Percentiles rank a stretch among this genome's conserved stretches.
phyloP scores from a whole-genome alignment of 2,888 invertebrate species.

The Lycophotia porphyrea region DNA sequence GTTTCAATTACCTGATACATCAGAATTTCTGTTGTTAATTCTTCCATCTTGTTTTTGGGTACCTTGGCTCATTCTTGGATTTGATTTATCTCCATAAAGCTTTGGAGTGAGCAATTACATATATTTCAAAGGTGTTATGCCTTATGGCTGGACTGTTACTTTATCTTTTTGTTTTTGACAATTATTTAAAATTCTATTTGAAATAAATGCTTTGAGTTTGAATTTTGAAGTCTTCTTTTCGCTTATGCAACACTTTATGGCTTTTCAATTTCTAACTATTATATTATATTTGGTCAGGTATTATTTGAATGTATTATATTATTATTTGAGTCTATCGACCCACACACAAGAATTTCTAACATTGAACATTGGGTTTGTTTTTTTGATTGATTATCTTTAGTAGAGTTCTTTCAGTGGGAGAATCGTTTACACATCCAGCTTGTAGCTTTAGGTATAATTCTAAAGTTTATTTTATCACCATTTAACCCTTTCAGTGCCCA shows the following conservation, averaged over 20 bases:
- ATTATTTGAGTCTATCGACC: no score
- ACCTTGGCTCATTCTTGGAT: neutral
- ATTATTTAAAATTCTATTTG: no score
- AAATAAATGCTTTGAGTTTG: neutral
- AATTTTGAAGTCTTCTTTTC: neutral
- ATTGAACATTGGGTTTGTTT: neutral
- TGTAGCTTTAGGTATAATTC: neutral
- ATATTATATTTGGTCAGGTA: no score
- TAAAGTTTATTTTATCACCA: neutral
- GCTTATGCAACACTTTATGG: neutral
- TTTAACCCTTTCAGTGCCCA: no score
- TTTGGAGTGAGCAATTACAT: neutral
- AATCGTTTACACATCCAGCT: neutral
- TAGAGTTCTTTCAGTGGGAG: neutral
- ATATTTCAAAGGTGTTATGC: neutral
- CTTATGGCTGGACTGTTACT: neutral
- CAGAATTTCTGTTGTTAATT: slow-evolving; percentile 12
- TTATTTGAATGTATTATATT: no score
- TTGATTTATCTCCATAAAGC: neutral
- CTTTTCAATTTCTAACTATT: neutral
- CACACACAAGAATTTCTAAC: neutral
- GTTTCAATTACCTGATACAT: slow-evolving; percentile 39
- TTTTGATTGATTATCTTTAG: neutral
- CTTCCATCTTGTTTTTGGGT: neutral
- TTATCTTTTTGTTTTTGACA: neutral